Conservation (phyloP, 30 jellyfish, hydroid and myxozoan species). For the Sanderia malayensis region DNA sequence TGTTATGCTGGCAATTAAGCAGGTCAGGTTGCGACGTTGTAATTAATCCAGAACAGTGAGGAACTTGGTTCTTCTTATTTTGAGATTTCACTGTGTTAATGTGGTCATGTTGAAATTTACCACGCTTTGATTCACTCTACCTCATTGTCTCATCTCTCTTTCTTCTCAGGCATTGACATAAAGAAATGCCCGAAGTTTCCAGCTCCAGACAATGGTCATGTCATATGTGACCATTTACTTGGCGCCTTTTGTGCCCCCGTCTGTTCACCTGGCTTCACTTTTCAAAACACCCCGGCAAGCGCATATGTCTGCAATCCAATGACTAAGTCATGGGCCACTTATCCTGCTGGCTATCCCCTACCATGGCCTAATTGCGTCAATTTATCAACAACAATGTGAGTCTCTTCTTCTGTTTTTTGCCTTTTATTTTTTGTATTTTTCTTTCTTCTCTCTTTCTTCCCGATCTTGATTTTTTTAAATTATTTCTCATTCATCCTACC, state of each 20-base stretch:
- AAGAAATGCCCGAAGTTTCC: slow-evolving; percentile 73
- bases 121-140: too few relatives aligned
- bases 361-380: slow-evolving; percentile 98
- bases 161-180: slow-evolving; percentile 63
- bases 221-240: slow-evolving; percentile 86
- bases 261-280: slow-evolving; percentile 80
- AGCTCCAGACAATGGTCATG: slow-evolving; percentile 89
- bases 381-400: slow-evolving; percentile 34
- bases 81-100: too few relatives aligned
- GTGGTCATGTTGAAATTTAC: too few relatives aligned
- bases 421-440: neutral
- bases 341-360: slow-evolving; percentile 88
- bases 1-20: too few relatives aligned
- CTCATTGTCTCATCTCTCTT: too few relatives aligned
- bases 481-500: too few relatives aligned
- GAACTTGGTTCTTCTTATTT: too few relatives aligned
- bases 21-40: too few relatives aligned
- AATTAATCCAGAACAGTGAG: too few relatives aligned
- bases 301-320: slow-evolving; percentile 93
- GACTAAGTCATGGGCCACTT: slow-evolving; percentile 87
- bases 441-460: too few relatives aligned
- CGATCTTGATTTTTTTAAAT: too few relatives aligned
- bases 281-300: slow-evolving; percentile 78
- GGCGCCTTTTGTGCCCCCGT: slow-evolving; percentile 97
- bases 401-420: neutral